These are phyloP conservation scores for Plagiodera versicolora DNA, from an alignment of 2,888 invertebrate species.

Conservation along the genomic window DNA sequence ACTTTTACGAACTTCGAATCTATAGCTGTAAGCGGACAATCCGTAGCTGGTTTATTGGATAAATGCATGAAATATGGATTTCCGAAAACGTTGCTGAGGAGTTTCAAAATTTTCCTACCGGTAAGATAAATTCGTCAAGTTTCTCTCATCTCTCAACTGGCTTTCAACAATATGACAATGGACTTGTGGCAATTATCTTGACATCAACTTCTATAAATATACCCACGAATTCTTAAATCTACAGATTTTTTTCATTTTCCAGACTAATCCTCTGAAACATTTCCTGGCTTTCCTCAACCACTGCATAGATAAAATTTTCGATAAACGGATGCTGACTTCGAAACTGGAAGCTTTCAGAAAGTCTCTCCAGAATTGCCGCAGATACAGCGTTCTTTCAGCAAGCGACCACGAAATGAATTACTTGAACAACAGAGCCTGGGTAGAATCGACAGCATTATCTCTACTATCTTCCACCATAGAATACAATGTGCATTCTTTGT, in stretches of 20 bases:
- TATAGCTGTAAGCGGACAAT: constrained; percentile 32
- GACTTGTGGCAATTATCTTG: too few species aligned
- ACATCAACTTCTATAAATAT: too few species aligned
- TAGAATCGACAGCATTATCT: constrained; percentile 61
- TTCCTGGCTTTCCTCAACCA: constrained; percentile 47
- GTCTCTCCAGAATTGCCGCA: constrained; percentile 41
- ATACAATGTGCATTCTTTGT: constrained; percentile 64
- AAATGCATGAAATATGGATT: constrained; percentile 61
- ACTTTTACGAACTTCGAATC: constrained; percentile 37
- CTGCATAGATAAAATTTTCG: constrained; percentile 45
- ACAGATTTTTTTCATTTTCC: constrained; percentile 36
- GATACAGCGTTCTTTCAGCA: constrained; percentile 42
- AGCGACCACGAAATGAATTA: constrained; percentile 56
- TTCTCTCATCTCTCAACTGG: background rate
- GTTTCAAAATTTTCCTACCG: constrained; percentile 71
- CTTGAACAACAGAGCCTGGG: constrained; percentile 58
- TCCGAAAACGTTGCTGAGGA: constrained; percentile 64
- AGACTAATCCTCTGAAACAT: constrained; percentile 66
- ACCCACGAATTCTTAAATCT: too few species aligned
- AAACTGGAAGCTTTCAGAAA: constrained; percentile 53
- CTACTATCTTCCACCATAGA: constrained; percentile 65
- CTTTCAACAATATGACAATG: too few species aligned
- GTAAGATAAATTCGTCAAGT: constrained; percentile 46
- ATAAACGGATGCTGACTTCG: constrained; percentile 42
- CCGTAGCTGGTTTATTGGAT: constrained; percentile 55